Percentiles rank a stretch among this genome's conserved stretches.
Evolutionary conservation across 2,888 invertebrate genomes (phyloP).

Genomic region (Nasonovia ribisnigri): DNA sequence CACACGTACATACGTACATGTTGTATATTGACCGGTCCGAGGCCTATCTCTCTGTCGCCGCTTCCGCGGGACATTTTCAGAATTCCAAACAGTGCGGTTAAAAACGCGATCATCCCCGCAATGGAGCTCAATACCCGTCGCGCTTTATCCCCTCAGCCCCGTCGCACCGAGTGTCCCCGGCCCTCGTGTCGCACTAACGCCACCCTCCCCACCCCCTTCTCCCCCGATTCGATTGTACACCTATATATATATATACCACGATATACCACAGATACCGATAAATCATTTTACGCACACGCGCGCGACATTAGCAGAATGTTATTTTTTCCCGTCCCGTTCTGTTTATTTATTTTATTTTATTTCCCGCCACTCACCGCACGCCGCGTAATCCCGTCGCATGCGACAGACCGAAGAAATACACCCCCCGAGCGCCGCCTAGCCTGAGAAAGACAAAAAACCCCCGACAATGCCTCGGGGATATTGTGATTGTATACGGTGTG

Average conservation of each 20-base stretch:
- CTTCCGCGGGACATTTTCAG: slow-evolving; percentile 43
- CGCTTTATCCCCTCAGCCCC: neutral
- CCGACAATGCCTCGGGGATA: neutral
- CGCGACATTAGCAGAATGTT: slow-evolving; percentile 7
- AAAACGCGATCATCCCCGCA: slow-evolving; percentile 33
- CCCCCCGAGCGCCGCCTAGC: neutral
- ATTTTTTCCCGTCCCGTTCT: slow-evolving; percentile 33
- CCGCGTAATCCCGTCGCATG: slow-evolving; percentile 27
- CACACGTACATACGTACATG: neutral
- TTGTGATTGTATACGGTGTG: neutral
- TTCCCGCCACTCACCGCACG: neutral
- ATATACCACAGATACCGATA: slow-evolving; percentile 10
- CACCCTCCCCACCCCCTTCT: no score
- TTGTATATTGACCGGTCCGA: neutral
- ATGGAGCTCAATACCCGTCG: slow-evolving; percentile 30
- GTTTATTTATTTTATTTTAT: slow-evolving; percentile 43
- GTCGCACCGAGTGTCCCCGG: neutral
- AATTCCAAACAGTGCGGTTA: slow-evolving; percentile 53
- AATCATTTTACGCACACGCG: slow-evolving; percentile 53
- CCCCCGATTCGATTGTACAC: neutral
- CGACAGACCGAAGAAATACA: neutral
- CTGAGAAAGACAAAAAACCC: neutral
- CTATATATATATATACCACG: neutral
- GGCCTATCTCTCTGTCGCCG: neutral
- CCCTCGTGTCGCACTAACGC: neutral